Evolutionary conservation across 1,140 invertebrate species (phyloP), one percentile per base, ranked within the genome.

Genomic region (Asbolus verrucosus): DNA sequence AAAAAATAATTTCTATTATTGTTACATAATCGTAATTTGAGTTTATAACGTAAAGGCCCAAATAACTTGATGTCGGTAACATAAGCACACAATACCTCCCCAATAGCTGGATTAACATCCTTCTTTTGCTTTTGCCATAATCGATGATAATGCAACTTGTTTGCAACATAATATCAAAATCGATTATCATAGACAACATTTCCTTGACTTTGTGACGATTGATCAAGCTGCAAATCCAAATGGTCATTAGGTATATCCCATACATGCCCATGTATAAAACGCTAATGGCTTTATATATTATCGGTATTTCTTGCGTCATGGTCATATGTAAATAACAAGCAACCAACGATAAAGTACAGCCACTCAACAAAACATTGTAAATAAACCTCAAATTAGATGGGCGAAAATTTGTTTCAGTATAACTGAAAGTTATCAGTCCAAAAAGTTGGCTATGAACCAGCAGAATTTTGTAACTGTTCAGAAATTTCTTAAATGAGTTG

Each of bases 91-190:
- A 11, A 54, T 54, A 54, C 11, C 46, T 6, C 8, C 1, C 46
- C 3, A 27, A 0, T 2, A 54, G 11, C 6, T 30, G 9, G 11
- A 3, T 11, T 11, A 30, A 0, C 1, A 14, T 27, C 0, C 19
- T 8, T 54, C 27, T 54, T 27, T 54, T 54, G 21, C 11, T 24
- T 27, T 27, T 30, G 3, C 27, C 13, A 14, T 54, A 27, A 24
- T 54, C 11, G 21, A 54, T 27, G n/a, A 54, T 21, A 31, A n/a
- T 13, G 13, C 43, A 24, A 27, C 11, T 54, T n/a, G 19, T 24
- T 13, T 54, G 46, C 3, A 19, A 14, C 27, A 27, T 11, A 13
- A 27, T 11, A 15, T 54, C 46, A 15, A 54, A 54, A 1, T 54
- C 11, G 9, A 54, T 54, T 8, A 46, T 14, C 2, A 8, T 19